Percentiles rank a stretch among this genome's conserved stretches.
Conservation (phyloP, 2,113 vertebrate species). For the Calidris pygmaea region DNA sequence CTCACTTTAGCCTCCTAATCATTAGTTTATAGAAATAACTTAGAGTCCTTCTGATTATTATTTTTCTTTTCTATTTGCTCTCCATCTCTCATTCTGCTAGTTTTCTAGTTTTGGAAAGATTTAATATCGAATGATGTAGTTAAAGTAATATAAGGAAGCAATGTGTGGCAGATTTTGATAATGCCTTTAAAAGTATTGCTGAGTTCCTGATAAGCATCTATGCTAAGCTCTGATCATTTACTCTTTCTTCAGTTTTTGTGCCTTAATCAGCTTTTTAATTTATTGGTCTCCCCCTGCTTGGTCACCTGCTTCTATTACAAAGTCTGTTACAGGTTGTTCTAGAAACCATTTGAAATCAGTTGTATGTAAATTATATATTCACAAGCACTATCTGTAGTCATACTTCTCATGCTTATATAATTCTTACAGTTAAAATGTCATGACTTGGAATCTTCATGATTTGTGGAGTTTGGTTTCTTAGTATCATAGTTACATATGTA, state of each 20-base stretch:
- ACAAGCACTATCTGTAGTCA: neutral
- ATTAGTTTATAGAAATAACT: neutral
- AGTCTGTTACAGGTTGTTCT: neutral
- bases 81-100: neutral
- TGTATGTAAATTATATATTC: neutral
- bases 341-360: neutral
- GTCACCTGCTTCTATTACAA: neutral
- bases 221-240: neutral
- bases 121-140: neutral
- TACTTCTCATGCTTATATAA: neutral
- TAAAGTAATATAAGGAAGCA: neutral
- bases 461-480: neutral
- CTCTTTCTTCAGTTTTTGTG: neutral
- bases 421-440: neutral
- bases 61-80: neutral
- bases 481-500: neutral
- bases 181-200: neutral
- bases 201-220: neutral
- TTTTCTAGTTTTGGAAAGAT: neutral
- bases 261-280: neutral
- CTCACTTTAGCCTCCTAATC: neutral
- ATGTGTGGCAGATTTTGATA: neutral
- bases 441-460: neutral
- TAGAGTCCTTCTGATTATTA: neutral
- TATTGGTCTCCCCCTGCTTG: neutral